phyloP scores from a whole-genome alignment of 2,888 invertebrate genomes.

The Acanthosepion lycidas region DNA sequence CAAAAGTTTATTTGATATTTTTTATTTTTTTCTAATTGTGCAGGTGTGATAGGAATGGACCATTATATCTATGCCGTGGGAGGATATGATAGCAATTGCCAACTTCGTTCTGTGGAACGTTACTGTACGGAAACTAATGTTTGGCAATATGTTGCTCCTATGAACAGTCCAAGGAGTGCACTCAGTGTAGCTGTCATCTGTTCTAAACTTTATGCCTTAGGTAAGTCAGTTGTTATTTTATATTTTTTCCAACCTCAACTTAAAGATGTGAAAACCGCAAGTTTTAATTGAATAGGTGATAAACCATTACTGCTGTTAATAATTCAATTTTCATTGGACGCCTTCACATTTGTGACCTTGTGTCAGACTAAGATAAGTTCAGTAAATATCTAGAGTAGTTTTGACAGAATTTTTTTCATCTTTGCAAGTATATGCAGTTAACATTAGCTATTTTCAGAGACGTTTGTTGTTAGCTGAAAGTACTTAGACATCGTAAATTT shows the following conservation, averaged over 20 bases:
- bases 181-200: constrained; percentile 90
- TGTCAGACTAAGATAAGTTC: no score
- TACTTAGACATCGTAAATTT: no score
- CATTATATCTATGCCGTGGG: constrained; percentile 94
- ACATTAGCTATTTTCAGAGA: no score
- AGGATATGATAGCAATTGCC: constrained; percentile 90
- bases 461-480: no score
- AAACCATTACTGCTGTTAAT: no score
- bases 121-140: constrained; percentile 87
- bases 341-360: no score
- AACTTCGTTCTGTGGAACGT: constrained; percentile 88
- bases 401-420: no score
- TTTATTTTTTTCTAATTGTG: constrained; percentile 49
- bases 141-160: constrained; percentile 86
- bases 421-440: no score
- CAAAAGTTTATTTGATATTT: no score
- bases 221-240: constrained; percentile 75
- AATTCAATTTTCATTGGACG: no score
- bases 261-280: neutral
- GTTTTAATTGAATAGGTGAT: neutral
- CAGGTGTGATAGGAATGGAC: constrained; percentile 86
- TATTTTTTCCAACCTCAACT: neutral
- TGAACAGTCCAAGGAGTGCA: constrained; percentile 88
- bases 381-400: no score
- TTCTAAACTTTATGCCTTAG: constrained; percentile 91